Percentiles rank a stretch among this genome's conserved stretches.
Evolutionary conservation across 2,888 invertebrate species (phyloP).

Genomic region (Schrankia costaestrigalis): DNA sequence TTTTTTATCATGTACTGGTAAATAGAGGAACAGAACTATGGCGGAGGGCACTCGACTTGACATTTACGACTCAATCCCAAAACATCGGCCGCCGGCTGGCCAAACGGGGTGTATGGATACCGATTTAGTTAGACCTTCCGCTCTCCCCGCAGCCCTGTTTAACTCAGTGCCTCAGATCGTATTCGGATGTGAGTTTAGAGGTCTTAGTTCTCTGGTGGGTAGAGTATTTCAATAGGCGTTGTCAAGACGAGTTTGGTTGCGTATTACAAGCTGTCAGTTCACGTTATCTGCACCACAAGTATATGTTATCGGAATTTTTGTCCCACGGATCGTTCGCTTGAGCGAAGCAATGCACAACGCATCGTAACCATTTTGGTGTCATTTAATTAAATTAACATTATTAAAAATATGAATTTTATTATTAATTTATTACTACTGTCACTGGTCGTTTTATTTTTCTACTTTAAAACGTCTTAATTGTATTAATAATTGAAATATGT

Average conservation of each 20-base stretch:
- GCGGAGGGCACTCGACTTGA: conserved; percentile 68
- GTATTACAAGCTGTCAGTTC: conserved; percentile 67
- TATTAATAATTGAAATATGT: too few species aligned
- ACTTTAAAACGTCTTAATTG: too few species aligned
- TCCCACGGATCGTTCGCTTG: conserved; percentile 56
- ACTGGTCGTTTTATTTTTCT: too few species aligned
- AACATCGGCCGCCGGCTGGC: conserved; percentile 61
- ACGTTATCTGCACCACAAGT: conserved; percentile 64
- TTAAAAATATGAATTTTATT: too few species aligned
- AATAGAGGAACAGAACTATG: conserved; percentile 68
- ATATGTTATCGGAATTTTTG: conserved; percentile 48
- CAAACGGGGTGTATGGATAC: conserved; percentile 57
- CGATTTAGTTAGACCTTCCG: conserved; percentile 59
- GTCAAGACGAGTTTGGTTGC: conserved; percentile 64
- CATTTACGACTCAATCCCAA: conserved; percentile 79
- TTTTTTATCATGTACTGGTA: conserved; percentile 56
- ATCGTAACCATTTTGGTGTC: conserved; percentile 24
- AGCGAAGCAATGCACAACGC: conserved; percentile 23
- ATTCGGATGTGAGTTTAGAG: conserved; percentile 36
- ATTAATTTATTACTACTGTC: too few species aligned
- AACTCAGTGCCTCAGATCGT: conserved; percentile 25
- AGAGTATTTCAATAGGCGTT: conserved; percentile 55
- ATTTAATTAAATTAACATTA: conserved; percentile 32
- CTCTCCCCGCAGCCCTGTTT: conserved; percentile 22
- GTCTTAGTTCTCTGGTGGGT: conserved; percentile 49